A percentile compares a stretch with the other conserved stretches of the same genome.
phyloP scores from a whole-genome alignment of 2,888 invertebrate genomes.

The Bedellia somnulentella region DNA sequence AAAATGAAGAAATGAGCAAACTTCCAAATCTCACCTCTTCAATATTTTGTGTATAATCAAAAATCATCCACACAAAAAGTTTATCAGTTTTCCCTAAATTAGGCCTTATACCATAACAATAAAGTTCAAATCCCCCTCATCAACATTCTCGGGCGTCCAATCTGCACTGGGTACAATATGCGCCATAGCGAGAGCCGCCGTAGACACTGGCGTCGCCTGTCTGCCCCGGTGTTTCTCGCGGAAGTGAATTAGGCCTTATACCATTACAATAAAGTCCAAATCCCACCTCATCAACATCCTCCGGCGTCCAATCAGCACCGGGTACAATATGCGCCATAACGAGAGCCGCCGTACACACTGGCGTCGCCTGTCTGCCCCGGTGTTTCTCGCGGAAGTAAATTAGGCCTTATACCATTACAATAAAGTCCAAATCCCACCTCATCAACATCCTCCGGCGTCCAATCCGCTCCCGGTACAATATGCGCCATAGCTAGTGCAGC shows the following conservation, averaged over 20 bases:
- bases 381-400: constrained; percentile 42
- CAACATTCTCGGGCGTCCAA: constrained; percentile 34
- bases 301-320: constrained; percentile 28
- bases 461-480: constrained; percentile 24
- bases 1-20: not conserved
- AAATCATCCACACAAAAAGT: no score
- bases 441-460: constrained; percentile 35
- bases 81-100: no score
- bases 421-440: no score
- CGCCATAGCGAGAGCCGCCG: constrained; percentile 39
- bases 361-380: constrained; percentile 38
- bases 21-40: no score
- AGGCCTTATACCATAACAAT: no score
- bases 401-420: no score
- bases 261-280: no score
- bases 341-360: constrained; percentile 34
- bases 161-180: constrained; percentile 25
- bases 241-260: no score
- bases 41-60: no score
- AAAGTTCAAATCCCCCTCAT: no score
- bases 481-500: constrained; percentile 39
- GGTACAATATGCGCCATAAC: constrained; percentile 33
- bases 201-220: constrained; percentile 38
- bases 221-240: constrained; percentile 34
- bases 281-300: constrained; percentile 42